A percentile compares a stretch with the other conserved stretches of the same genome.
Evolutionary conservation across 2,888 invertebrate species (phyloP).

Genomic region (Synergus gifuensis): DNA sequence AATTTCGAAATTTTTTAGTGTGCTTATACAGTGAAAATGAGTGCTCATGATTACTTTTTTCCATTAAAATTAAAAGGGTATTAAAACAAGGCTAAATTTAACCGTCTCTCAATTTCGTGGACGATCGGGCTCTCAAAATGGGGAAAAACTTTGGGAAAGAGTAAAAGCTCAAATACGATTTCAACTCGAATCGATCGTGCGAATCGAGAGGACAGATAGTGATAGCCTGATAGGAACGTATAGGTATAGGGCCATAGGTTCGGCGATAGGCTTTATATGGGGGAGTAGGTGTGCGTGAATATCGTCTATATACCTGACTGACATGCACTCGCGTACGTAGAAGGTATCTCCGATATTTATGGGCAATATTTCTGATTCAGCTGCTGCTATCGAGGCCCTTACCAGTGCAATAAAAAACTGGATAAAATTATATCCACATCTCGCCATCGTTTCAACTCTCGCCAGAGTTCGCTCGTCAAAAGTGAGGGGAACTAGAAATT

Average conservation of each 20-base stretch:
- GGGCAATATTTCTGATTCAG: constrained; percentile 78
- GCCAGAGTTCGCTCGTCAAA: constrained; percentile 71
- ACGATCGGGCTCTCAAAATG: constrained; percentile 22
- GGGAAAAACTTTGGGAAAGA: constrained; percentile 12
- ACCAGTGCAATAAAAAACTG: constrained; percentile 76
- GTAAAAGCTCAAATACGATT: constrained; percentile 41
- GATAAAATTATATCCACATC: constrained; percentile 77
- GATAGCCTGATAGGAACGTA: constrained; percentile 31
- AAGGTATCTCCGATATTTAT: constrained; percentile 77
- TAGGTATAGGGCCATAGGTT: constrained; percentile 1
- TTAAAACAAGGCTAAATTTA: constrained; percentile 25
- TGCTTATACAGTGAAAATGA: background rate
- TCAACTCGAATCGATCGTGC: constrained; percentile 31
- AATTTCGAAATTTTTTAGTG: background rate
- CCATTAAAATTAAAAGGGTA: constrained; percentile 30
- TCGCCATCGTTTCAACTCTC: constrained; percentile 70
- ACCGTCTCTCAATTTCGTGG: constrained; percentile 15
- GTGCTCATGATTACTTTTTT: constrained; percentile 25
- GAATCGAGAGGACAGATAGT: constrained; percentile 38
- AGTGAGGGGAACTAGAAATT: constrained; percentile 65
- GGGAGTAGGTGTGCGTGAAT: constrained; percentile 46
- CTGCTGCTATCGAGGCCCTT: constrained; percentile 76
- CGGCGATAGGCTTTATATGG: constrained; percentile 5
- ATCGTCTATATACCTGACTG: constrained; percentile 41
- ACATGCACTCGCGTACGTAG: constrained; percentile 20